These are phyloP conservation scores for Dryadula phaetusa DNA, from an alignment of 2,888 invertebrate species.

Conservation along the genomic window DNA sequence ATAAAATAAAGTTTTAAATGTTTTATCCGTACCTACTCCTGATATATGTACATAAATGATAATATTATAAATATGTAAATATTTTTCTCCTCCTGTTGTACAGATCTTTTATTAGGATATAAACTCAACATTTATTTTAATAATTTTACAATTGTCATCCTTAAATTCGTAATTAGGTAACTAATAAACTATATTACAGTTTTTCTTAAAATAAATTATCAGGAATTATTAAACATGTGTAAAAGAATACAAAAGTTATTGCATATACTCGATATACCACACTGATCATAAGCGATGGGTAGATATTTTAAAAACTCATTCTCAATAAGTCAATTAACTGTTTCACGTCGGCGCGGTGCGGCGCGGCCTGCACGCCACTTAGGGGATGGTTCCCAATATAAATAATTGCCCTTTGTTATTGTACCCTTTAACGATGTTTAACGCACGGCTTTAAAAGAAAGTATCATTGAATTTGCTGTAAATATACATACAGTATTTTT, in stretches of 20 bases:
- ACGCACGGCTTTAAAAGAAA: conserved; percentile 29
- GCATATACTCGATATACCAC: conserved; percentile 53
- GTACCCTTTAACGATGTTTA: conserved; percentile 56
- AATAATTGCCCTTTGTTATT: conserved; percentile 78
- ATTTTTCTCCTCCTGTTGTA: too few species aligned
- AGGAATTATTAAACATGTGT: not conserved
- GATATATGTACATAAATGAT: too few species aligned
- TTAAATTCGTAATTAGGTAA: not conserved
- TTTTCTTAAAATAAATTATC: too few species aligned
- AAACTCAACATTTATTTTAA: not conserved
- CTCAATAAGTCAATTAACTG: conserved; percentile 84
- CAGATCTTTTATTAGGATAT: not conserved
- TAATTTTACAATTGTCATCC: not conserved
- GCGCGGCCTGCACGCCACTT: conserved; percentile 70
- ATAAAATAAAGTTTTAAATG: too few species aligned
- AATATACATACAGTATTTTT: not conserved
- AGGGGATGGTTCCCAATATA: conserved; percentile 72
- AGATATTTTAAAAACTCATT: conserved; percentile 79
- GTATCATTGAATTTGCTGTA: not conserved
- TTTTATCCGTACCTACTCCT: too few species aligned
- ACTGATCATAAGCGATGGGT: conserved; percentile 66
- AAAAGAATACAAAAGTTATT: conserved; percentile 14
- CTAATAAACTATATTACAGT: not conserved
- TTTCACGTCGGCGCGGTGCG: conserved; percentile 60
- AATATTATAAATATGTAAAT: too few species aligned